Conservation (phyloP, 2,113 vertebrate genomes). For the Oceanodroma tethys region DNA sequence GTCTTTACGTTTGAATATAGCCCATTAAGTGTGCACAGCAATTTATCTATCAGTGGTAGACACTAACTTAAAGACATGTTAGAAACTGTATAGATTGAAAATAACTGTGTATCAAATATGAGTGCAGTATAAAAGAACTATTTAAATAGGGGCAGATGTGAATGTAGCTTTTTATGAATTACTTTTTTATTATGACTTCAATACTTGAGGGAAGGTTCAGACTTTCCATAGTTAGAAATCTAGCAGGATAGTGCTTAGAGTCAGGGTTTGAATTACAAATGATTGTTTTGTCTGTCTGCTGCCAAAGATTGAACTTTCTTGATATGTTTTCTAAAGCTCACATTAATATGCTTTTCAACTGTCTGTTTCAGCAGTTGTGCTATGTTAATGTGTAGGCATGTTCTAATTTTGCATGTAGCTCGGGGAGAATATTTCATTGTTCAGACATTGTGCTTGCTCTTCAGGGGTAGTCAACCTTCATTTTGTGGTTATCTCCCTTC, state of each 20-base stretch:
- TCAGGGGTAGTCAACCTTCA: not conserved
- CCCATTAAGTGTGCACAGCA: not conserved
- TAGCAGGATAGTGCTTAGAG: not conserved
- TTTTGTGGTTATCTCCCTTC: not conserved
- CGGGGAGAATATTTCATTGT: not conserved
- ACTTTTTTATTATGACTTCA: not conserved
- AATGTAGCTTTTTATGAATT: not conserved
- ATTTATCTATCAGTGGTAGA: not conserved
- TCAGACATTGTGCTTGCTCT: not conserved
- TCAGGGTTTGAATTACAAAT: slow-evolving; percentile 12
- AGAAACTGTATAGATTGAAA: not conserved
- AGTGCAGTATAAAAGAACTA: not conserved
- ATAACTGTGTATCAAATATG: not conserved
- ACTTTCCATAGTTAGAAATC: not conserved
- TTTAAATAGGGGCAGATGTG: not conserved
- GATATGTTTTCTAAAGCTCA: slow-evolving; percentile 1
- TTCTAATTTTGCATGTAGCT: slow-evolving; percentile 37
- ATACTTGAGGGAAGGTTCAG: not conserved
- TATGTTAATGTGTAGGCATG: slow-evolving; percentile 28
- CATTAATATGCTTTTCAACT: slow-evolving; percentile 7
- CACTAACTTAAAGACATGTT: not conserved
- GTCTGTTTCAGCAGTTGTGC: slow-evolving; percentile 20
- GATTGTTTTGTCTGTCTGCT: slow-evolving; percentile 37
- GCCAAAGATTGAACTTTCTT: slow-evolving; percentile 23
- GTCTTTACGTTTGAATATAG: not conserved